Evolutionary conservation across 2,113 vertebrate genomes (phyloP).

Genomic region (Coracopsis vasa): DNA sequence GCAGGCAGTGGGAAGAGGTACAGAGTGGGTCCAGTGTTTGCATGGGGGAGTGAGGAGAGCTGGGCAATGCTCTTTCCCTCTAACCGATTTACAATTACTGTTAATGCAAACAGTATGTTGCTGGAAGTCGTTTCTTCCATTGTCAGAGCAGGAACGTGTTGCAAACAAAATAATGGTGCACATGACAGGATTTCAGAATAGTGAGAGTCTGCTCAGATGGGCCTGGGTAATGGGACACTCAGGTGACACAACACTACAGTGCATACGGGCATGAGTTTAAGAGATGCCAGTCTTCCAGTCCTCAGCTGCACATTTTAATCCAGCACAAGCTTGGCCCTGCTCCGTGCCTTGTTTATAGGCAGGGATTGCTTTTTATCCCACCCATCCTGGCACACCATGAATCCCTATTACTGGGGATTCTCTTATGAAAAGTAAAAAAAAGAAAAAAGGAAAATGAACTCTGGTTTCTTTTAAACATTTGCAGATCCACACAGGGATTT

Average conservation of each 20-base stretch:
- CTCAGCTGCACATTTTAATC: neutral
- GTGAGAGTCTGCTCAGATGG: neutral
- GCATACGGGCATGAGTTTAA: neutral
- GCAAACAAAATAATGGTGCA: neutral
- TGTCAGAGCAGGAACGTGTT: neutral
- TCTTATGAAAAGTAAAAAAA: neutral
- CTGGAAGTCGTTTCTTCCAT: neutral
- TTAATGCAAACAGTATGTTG: neutral
- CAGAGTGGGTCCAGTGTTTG: neutral
- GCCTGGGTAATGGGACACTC: neutral
- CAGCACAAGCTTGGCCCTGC: neutral
- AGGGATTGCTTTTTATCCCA: neutral
- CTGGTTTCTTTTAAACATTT: neutral
- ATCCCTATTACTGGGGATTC: neutral
- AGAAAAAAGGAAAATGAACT: neutral
- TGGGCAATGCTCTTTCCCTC: neutral
- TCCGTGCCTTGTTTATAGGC: fast-evolving
- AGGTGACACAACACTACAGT: no score
- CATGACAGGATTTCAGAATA: neutral
- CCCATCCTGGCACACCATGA: neutral
- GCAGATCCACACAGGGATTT: neutral
- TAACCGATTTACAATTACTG: neutral
- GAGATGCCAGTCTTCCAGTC: neutral
- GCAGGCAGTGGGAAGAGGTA: neutral
- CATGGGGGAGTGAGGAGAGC: neutral